Evolutionary conservation across 2,113 vertebrate genomes (phyloP), one percentile per base, ranked within the genome.

Genomic region (Rhombomys opimus): DNA sequence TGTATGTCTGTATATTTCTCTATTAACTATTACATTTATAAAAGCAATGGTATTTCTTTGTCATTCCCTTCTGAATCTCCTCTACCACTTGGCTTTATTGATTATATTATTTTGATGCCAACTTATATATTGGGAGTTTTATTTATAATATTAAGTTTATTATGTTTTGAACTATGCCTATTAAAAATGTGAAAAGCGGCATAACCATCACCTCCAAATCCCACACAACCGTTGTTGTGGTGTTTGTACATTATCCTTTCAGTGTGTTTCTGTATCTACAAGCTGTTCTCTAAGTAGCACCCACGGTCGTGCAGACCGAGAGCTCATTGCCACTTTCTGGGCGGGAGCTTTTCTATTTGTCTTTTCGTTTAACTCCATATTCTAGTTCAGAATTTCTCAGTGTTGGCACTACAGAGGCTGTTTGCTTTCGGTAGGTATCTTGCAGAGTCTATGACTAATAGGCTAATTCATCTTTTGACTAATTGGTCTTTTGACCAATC

Each of bases 71-170:
- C 63, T 91, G 61, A 70, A 38, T 65, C 6, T 84, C 61, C n/a
- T 85, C 54, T 41, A 59, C 57, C 46, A 73, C 12, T 52, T 93
- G 20, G 41, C 27, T 95, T 87, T 93, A 67, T 18, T 63, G 52
- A 57, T 35, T 90, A n/a, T 32, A 61, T 91, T 94, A 52, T 41
- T 89, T 96, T 80, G 78, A 11, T 86, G 72, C 87, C 38, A 80
- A 13, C 11, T 15, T 70, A 68, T 65, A 82, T 72, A 68, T 13
- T 67, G 38, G 35, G 30, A 50, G 50, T 7, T 65, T 35, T 59
- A 61, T 32, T 89, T 77, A 63, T 76, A 77, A 35, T 65, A 20
- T 65, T 25, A 65, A 50, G 17, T 80, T 54, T 27, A 70, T 46
- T 73, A 38, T 73, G 18, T 50, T 88, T 50, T 78, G 59, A 87